Conservation (phyloP, 2,797 vertebrate species). For the Enoplosus armatus region DNA sequence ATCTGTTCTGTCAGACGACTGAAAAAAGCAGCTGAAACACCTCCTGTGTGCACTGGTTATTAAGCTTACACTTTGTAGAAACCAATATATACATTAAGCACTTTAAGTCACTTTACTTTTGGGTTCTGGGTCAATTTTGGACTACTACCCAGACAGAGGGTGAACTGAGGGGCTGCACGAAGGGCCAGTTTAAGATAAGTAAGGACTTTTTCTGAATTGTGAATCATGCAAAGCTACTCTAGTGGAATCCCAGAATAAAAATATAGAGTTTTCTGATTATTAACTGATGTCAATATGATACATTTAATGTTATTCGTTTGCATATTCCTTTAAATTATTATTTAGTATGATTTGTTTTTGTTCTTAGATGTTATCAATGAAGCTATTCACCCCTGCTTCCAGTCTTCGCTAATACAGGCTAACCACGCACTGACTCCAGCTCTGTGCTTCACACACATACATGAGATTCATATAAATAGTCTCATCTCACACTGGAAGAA, state of each 20-base stretch:
- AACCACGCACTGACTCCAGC: neutral
- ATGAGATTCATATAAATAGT: neutral
- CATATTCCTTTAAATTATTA: neutral
- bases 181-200: no score
- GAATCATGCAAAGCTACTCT: no score
- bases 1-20: no score
- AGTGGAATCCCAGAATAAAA: no score
- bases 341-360: no score
- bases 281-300: neutral
- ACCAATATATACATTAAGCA: no score
- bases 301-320: neutral
- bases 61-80: neutral
- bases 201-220: no score
- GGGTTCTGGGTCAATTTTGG: neutral
- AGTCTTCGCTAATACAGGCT: neutral
- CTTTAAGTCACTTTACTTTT: neutral
- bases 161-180: no score
- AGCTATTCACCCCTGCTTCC: neutral
- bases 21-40: neutral
- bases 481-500: neutral
- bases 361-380: neutral
- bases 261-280: no score
- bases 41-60: neutral
- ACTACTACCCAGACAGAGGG: no score
- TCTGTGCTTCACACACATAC: neutral